Conservation (phyloP, 1,140 invertebrate species). For the Penaeus indicus region DNA sequence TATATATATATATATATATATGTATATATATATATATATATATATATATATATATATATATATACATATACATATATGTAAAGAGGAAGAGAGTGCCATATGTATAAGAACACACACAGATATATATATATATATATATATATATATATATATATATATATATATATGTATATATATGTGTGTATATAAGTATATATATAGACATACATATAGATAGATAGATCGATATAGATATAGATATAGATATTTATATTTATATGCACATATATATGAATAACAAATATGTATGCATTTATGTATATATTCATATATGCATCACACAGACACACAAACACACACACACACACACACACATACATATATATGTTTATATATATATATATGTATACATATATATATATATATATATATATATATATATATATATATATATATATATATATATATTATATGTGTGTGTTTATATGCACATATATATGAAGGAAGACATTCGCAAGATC, state of each 20-base stretch:
- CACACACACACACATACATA: too few relatives aligned
- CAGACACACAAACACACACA: too few relatives aligned
- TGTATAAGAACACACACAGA: background rate
- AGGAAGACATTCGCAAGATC: too few relatives aligned
- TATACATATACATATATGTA: background rate
- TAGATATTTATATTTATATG: too few relatives aligned
- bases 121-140: conserved; percentile 8
- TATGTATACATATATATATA: background rate
- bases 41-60: background rate
- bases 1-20: too few relatives aligned
- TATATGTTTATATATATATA: background rate
- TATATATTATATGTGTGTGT: background rate
- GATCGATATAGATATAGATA: too few relatives aligned
- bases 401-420: background rate
- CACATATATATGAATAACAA: too few relatives aligned
- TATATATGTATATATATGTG: conserved; percentile 25
- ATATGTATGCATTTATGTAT: conserved; percentile 27
- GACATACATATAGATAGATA: background rate
- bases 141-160: conserved; percentile 29
- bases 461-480: too few relatives aligned
- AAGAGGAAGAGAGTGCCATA: background rate
- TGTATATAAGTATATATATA: background rate
- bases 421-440: background rate
- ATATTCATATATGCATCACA: conserved; percentile 22
- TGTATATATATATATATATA: too few relatives aligned